Conservation (phyloP, 2,797 vertebrate species). For the Rachycentron canadum region DNA sequence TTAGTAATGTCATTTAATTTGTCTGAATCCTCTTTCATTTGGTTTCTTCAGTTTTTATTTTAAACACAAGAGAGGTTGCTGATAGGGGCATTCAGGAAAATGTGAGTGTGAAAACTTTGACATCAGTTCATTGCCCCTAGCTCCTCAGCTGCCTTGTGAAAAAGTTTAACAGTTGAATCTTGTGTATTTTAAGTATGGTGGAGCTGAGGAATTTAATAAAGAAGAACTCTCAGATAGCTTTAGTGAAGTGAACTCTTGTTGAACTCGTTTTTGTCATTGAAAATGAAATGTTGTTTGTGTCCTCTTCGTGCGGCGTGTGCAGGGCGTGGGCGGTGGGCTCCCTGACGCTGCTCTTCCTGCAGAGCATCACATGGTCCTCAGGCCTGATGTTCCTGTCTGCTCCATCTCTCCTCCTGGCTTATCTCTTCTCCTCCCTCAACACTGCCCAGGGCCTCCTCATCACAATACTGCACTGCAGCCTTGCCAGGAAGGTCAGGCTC, state of each 20-base stretch:
- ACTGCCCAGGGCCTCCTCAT: constrained; percentile 93
- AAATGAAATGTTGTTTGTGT: background rate
- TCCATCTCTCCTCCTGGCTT: constrained; percentile 92
- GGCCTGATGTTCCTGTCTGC: constrained; percentile 93
- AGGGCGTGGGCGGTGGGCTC: constrained; percentile 94
- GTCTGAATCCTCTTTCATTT: constrained; percentile 8
- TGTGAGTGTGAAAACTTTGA: background rate
- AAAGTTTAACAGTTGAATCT: background rate
- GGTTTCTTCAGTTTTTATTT: constrained; percentile 1
- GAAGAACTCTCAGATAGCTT: constrained; percentile 1
- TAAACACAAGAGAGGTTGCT: background rate
- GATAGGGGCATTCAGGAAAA: background rate
- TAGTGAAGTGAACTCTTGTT: background rate
- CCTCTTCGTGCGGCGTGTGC: constrained; percentile 19
- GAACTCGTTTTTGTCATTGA: constrained; percentile 1
- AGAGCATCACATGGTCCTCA: constrained; percentile 93
- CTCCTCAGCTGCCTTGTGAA: constrained; percentile 11
- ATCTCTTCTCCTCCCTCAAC: constrained; percentile 95
- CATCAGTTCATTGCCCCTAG: background rate
- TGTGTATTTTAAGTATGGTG: background rate
- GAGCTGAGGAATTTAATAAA: background rate
- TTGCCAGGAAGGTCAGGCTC: constrained; percentile 91
- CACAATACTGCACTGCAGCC: constrained; percentile 93
- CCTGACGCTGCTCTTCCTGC: constrained; percentile 91
- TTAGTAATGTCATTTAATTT: constrained; percentile 3